Percentiles rank a stretch among this genome's conserved stretches.
Evolutionary conservation across 1,140 invertebrate genomes (phyloP).

Genomic region (Drosophila novamexicana): DNA sequence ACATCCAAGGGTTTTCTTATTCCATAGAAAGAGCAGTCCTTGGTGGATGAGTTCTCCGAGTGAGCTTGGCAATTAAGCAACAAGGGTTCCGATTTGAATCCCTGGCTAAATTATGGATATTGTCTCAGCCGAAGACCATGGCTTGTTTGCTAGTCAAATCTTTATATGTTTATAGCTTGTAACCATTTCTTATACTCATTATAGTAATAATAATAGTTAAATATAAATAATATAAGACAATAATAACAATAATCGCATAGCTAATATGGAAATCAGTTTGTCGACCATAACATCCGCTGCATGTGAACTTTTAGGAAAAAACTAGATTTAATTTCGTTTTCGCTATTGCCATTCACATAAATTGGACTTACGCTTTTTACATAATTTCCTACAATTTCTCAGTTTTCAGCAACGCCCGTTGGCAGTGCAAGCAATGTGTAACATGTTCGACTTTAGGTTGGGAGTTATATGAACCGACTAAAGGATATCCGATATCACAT

Average conservation of each 20-base stretch:
- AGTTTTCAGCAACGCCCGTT: not conserved
- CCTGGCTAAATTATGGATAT: too few relatives aligned
- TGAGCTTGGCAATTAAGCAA: too few relatives aligned
- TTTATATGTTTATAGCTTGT: too few relatives aligned
- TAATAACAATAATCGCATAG: not conserved
- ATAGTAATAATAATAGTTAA: too few relatives aligned
- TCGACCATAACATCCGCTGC: not conserved
- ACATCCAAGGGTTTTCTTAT: too few relatives aligned
- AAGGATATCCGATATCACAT: conserved; percentile 18
- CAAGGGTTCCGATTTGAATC: too few relatives aligned
- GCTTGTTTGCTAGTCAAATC: too few relatives aligned
- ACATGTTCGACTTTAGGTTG: conserved; percentile 11
- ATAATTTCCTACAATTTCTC: not conserved
- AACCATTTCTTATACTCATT: too few relatives aligned
- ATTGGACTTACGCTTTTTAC: not conserved
- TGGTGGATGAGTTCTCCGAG: too few relatives aligned
- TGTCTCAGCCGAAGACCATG: too few relatives aligned
- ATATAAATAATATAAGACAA: too few relatives aligned
- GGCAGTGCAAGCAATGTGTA: not conserved
- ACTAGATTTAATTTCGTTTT: not conserved
- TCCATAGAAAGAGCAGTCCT: too few relatives aligned
- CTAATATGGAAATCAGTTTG: not conserved
- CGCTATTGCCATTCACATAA: not conserved
- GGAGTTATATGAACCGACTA: not conserved
- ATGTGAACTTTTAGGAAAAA: not conserved